Conservation (phyloP, 2,888 invertebrate species). For the Leptura quadrifasciata region DNA sequence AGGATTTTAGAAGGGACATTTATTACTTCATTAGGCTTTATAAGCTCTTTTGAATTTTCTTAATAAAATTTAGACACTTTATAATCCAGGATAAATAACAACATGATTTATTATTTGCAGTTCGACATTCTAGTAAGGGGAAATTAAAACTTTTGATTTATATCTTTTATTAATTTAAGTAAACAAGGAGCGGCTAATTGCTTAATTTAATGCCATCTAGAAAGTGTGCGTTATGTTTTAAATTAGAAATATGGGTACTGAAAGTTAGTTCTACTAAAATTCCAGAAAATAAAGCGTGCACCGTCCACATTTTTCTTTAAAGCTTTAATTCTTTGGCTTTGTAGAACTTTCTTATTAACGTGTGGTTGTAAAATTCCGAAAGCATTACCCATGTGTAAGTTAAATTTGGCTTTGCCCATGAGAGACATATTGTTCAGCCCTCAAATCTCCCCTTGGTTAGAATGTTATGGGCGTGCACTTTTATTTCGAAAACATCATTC, state of each 20-base stretch:
- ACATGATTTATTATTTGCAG: constrained; percentile 51
- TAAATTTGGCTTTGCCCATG: no score
- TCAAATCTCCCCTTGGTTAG: no score
- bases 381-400: no score
- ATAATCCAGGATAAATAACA: constrained; percentile 56
- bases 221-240: background rate
- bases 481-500: no score
- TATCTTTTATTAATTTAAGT: constrained; percentile 17
- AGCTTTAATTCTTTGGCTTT: no score
- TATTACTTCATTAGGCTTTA: constrained; percentile 66
- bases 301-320: no score
- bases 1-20: constrained; percentile 59
- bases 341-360: no score
- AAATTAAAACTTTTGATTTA: constrained; percentile 37
- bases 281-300: no score
- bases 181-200: constrained; percentile 8
- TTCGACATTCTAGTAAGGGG: constrained; percentile 21
- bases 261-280: background rate
- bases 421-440: no score
- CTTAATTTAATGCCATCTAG: background rate
- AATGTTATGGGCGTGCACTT: no score
- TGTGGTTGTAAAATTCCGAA: no score
- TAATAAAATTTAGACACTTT: constrained; percentile 62
- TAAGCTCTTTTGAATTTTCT: constrained; percentile 57
- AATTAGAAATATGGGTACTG: background rate